Base-by-base conservation (phyloP, 2,888 invertebrate species). In the Eristalis arbustorum region DNA sequence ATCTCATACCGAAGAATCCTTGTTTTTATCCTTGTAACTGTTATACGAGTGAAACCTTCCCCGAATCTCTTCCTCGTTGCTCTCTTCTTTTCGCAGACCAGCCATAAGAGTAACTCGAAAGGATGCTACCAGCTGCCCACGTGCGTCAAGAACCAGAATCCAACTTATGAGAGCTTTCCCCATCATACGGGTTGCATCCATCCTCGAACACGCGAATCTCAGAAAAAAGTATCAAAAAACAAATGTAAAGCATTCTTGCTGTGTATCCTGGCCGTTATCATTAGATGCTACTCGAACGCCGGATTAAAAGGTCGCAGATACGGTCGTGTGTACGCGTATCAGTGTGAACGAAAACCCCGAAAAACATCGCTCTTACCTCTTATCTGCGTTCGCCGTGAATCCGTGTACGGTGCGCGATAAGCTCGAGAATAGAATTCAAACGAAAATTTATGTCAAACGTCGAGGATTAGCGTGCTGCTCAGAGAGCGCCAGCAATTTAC, bases 201-300 rank as follows among this genome's bases (percentile, higher is more conserved):
- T n/a, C 49, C 18, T 49, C 49, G 18, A 49, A 49, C 49, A 49
- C 18, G 6, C 18, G 8, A 49, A 49, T 6, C 2, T 49, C 6
- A 37, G 37, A 63, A 66, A 68, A 61, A 77, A n/a, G n/a, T 67
- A 72, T 56, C 34, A 34, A 28, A 71, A 85, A 81, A 25, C 84
- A 81, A 81, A 72, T 61, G 77, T 63, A 74, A 77, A 82, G 81
- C 76, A 81, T 85, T 77, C 69, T 82, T 77, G 67, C 81, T 69
- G 73, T 76, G 81, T 62, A 77, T 61, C 69, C 73, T 73, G 73
- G 28, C 69, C 61, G 73, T 82, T 82, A 81, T 85, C 85, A 82
- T 85, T 85, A 85, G 85, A 85, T 82, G 85, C 81, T 81, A 63
- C 77, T 82, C 73, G 85, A 82, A 85, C 85, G 85, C 81, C 81